phyloP scores from a whole-genome alignment of 2,888 invertebrate genomes.

The Plagodis dolabraria region DNA sequence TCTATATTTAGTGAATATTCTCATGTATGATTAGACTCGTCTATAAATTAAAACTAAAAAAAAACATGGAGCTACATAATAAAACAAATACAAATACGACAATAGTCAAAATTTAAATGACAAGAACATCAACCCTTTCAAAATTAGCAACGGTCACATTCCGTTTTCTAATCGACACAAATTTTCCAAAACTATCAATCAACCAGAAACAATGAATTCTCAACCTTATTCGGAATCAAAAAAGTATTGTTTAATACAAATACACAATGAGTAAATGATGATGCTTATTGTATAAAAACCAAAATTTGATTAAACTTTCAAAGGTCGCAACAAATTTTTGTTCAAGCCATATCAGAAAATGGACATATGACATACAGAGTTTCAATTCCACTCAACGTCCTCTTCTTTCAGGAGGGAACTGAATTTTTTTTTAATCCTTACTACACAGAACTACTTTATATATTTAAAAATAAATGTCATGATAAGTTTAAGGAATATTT shows the following conservation, averaged over 20 bases:
- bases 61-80: background rate
- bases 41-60: too few relatives aligned
- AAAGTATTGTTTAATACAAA: too few relatives aligned
- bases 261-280: background rate
- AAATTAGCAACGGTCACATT: constrained; percentile 71
- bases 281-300: constrained; percentile 2
- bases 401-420: constrained; percentile 37
- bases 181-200: constrained; percentile 45
- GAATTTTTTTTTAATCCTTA: too few relatives aligned
- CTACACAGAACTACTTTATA: too few relatives aligned
- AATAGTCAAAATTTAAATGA: constrained; percentile 21
- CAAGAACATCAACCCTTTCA: constrained; percentile 54
- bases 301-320: background rate
- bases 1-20: too few relatives aligned
- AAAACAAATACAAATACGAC: constrained; percentile 7
- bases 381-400: constrained; percentile 66
- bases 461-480: too few relatives aligned
- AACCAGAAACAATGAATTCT: background rate
- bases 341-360: constrained; percentile 31
- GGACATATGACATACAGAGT: constrained; percentile 57
- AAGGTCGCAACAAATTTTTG: constrained; percentile 19
- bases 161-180: constrained; percentile 58
- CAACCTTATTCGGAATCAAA: background rate
- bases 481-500: too few relatives aligned
- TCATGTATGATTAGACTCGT: too few relatives aligned